Evolutionary conservation across 2,888 invertebrate genomes (phyloP).

Genomic region (Drosophila mimetica): DNA sequence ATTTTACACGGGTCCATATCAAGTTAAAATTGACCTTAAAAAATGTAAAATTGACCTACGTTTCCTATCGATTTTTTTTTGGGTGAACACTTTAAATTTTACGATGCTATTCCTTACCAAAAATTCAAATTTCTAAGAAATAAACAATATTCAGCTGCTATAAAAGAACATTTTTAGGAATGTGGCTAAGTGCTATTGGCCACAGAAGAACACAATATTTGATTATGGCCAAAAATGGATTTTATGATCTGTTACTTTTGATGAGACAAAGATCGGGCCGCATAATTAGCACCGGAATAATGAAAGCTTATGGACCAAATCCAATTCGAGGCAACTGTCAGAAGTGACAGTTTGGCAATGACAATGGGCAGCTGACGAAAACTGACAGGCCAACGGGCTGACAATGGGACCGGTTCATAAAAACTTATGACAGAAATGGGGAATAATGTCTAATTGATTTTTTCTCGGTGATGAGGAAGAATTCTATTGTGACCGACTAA

Average conservation of each 20-base stretch:
- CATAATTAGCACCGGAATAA: conserved; percentile 72
- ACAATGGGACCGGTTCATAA: conserved; percentile 68
- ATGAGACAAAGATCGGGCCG: conserved; percentile 39
- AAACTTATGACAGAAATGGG: conserved; percentile 69
- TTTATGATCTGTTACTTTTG: conserved; percentile 34
- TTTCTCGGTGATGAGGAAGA: conserved; percentile 33
- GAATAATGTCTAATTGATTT: conserved; percentile 73
- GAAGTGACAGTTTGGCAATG: conserved; percentile 51
- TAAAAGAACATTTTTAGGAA: conserved; percentile 4
- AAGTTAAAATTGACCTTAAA: no score
- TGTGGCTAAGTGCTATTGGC: conserved; percentile 20
- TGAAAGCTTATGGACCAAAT: conserved; percentile 66
- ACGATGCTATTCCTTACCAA: not conserved
- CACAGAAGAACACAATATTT: conserved; percentile 10
- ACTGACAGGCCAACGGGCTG: conserved; percentile 62
- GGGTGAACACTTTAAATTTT: conserved; percentile 1
- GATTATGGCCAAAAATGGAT: conserved; percentile 38
- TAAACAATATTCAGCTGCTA: not conserved
- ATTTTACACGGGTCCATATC: no score
- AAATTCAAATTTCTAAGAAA: conserved; percentile 14
- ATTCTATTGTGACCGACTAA: conserved; percentile 56
- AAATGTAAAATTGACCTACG: no score
- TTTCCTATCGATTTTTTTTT: no score
- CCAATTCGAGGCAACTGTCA: conserved; percentile 57
- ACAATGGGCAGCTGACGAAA: conserved; percentile 38